Base-by-base conservation (phyloP, 2,888 invertebrate genomes). In the Lobophora halterata region DNA sequence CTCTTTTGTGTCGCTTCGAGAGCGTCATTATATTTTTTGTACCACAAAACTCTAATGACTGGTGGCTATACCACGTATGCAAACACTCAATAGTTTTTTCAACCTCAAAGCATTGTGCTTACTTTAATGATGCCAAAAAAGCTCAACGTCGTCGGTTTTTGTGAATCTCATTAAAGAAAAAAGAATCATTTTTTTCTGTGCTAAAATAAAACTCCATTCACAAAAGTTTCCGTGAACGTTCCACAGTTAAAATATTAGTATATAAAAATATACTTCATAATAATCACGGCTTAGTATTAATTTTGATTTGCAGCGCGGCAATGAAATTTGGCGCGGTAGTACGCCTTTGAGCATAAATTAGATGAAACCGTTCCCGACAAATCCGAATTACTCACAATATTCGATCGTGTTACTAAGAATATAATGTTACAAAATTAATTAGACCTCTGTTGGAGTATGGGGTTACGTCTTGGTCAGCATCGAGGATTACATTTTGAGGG, bases 41-140 rank as follows among this genome's bases (percentile, higher is more conserved):
- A 67, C 68, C 67, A 62, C 70, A 60, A 60, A 66, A 65, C 64
- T 77, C 75, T 81, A 85, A 83, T 81, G 82, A 82, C 77, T 64
- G 58, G 65, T 32, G 47, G 50, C 56, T 62, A 56, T 57, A 47
- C 53, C 56, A 48, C 48, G 9, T 27, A 9, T n/a, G n/a, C n/a
- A n/a, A n/a, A n/a, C n/a, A n/a, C 25, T 29, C 14, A 33, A 37
- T 37, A 38, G 33, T 21, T 38, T n/a, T n/a, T 29, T 33, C 8
- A 37, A 21, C 27, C 8, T 26, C 37, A 37, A 55, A 48, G 55
- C 46, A 52, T 55, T 58, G 50, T 58, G 45, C 48, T 45, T 53
- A 52, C 49, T 42, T 56, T 50, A 53, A 61, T 58, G 55, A 55
- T 48, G 58, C 45, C 54, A 54, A 31, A 55, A 52, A 48, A 36